Conservation (phyloP, 1,140 invertebrate genomes). For the Diorhabda carinulata region DNA sequence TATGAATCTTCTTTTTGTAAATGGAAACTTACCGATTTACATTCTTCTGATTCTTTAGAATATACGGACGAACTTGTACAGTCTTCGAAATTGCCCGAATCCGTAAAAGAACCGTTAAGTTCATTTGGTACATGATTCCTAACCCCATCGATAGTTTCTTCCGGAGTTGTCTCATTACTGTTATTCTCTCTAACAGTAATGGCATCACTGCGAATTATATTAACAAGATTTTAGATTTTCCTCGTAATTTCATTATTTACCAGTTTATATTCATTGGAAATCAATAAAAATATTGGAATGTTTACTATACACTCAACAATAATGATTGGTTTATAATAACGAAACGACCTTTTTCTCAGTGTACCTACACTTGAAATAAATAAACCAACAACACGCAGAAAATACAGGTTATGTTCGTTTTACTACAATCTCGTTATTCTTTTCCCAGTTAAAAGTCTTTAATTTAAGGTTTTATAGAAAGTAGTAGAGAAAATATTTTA, state of each 20-base stretch:
- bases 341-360: no score
- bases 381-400: no score
- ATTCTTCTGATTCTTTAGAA: conserved; percentile 58
- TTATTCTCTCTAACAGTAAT: conserved; percentile 57
- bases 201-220: conserved; percentile 56
- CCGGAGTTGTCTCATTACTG: conserved; percentile 29
- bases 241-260: background rate
- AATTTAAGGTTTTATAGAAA: no score
- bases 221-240: no score
- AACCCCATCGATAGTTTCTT: conserved; percentile 14
- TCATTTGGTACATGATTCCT: conserved; percentile 48
- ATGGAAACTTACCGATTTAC: conserved; percentile 25
- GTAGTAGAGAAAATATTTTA: no score
- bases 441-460: no score
- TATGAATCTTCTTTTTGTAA: no score
- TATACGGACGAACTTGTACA: conserved; percentile 54
- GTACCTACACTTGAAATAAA: no score
- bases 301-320: conserved; percentile 38
- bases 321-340: no score
- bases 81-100: conserved; percentile 84
- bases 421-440: no score
- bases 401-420: no score
- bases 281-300: background rate
- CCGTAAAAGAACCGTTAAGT: conserved; percentile 69
- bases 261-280: background rate